Evolutionary conservation across 2,797 vertebrate species (phyloP).

Genomic region (Betta splendens): DNA sequence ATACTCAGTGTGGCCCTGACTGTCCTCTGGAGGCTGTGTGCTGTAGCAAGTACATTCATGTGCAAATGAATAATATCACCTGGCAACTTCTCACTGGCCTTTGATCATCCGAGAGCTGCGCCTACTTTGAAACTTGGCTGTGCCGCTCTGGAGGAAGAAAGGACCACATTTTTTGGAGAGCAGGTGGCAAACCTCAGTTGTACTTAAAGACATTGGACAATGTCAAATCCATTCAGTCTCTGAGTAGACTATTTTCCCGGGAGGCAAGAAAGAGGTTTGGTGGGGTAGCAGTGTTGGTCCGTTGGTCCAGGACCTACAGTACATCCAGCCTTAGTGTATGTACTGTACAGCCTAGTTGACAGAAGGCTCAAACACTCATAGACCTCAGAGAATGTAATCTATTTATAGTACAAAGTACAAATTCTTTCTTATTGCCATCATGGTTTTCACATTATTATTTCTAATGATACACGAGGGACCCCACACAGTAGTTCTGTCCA

Average conservation of each 20-base stretch:
- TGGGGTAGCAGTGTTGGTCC: background rate
- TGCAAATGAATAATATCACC: slow-evolving; percentile 22
- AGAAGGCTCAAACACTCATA: no score
- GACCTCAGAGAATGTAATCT: no score
- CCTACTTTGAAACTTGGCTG: slow-evolving; percentile 4
- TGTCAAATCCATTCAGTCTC: background rate
- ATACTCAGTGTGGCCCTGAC: background rate
- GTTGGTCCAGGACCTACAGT: background rate
- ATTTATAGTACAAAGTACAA: no score
- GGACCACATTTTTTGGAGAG: background rate
- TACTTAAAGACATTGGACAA: background rate
- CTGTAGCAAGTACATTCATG: slow-evolving; percentile 10
- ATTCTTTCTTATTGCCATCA: no score
- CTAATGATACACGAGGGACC: no score
- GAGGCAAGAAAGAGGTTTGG: no score
- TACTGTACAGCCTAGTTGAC: no score
- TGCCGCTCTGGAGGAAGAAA: background rate
- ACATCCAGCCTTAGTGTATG: no score
- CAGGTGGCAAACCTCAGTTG: background rate
- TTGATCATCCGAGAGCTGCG: slow-evolving; percentile 18
- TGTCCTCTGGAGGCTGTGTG: slow-evolving; percentile 5
- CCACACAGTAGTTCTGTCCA: no score
- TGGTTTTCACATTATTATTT: no score
- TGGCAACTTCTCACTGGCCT: slow-evolving; percentile 12
- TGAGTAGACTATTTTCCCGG: no score